phyloP scores from a whole-genome alignment of 2,888 invertebrate genomes.

The Tolmerus cingulatus region DNA sequence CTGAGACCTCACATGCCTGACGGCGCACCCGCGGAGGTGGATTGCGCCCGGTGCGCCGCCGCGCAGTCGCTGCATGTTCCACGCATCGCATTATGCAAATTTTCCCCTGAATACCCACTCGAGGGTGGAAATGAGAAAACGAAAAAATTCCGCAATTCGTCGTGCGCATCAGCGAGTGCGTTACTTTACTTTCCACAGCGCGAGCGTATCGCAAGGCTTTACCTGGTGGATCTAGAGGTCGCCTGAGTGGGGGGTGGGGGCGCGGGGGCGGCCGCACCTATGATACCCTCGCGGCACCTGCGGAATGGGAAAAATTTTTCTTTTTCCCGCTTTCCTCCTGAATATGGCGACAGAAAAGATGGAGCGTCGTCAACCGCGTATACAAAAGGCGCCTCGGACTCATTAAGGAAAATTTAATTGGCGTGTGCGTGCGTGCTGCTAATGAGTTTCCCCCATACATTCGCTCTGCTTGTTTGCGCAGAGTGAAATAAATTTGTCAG shows the following conservation, averaged over 20 bases:
- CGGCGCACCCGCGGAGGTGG: not conserved
- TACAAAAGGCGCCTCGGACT: not conserved
- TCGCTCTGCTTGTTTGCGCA: not conserved
- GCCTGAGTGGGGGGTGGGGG: not conserved
- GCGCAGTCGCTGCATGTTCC: constrained; percentile 32
- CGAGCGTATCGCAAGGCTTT: not conserved
- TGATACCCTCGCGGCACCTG: not conserved
- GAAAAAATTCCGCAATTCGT: constrained; percentile 19
- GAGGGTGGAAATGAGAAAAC: constrained; percentile 48
- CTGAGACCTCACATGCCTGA: not conserved
- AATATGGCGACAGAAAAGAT: not conserved
- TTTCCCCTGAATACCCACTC: constrained; percentile 50
- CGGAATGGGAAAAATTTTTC: not conserved
- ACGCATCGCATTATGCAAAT: constrained; percentile 49
- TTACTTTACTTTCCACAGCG: not conserved
- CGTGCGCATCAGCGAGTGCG: constrained; percentile 28
- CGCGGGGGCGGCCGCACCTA: not conserved
- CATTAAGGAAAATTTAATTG: constrained; percentile 44
- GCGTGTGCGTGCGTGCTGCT: constrained; percentile 44
- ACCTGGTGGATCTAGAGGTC: not conserved
- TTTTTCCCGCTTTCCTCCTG: not conserved
- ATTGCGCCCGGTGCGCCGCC: not conserved
- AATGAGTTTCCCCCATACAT: constrained; percentile 30
- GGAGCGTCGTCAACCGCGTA: constrained; percentile 18
- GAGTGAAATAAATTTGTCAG: constrained; percentile 11